A percentile compares a stretch with the other conserved stretches of the same genome.
These are phyloP conservation scores for Scaptomyza cyrtandrae DNA, from an alignment of 2,888 invertebrate species.

Conservation along the genomic window DNA sequence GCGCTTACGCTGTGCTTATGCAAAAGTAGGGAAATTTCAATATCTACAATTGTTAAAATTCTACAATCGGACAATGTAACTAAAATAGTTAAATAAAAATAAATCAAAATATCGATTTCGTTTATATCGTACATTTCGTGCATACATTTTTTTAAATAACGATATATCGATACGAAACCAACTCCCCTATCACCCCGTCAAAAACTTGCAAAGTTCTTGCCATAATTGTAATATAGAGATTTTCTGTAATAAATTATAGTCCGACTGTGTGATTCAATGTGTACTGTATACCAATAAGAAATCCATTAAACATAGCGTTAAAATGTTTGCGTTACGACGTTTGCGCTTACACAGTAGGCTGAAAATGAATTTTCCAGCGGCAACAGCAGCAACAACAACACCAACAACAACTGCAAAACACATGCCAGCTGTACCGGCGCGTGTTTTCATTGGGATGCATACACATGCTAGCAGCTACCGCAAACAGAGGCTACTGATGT, in stretches of 20 bases:
- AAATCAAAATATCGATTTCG: neutral
- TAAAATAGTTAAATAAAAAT: neutral
- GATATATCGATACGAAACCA: conserved; percentile 33
- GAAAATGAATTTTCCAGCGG: conserved; percentile 36
- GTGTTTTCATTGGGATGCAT: conserved; percentile 53
- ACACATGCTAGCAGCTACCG: conserved; percentile 29
- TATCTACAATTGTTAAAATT: neutral
- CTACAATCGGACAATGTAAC: neutral
- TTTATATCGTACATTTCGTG: neutral
- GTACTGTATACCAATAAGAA: conserved; percentile 19
- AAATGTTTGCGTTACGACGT: conserved; percentile 65
- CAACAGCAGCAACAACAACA: conserved; percentile 28
- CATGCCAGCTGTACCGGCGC: conserved; percentile 66
- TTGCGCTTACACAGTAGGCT: conserved; percentile 42
- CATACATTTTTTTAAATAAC: conserved; percentile 12
- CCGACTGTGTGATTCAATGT: conserved; percentile 28
- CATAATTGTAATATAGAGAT: conserved; percentile 29
- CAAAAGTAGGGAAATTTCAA: neutral
- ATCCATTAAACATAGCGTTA: conserved; percentile 17
- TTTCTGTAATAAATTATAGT: conserved; percentile 7
- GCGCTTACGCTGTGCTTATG: too few species aligned
- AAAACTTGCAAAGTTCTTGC: conserved; percentile 42
- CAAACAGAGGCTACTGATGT: conserved; percentile 22
- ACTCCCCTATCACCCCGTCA: neutral
- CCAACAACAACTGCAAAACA: conserved; percentile 50